Conservation (phyloP, 2,113 vertebrate genomes). For the Suncus etruscus region DNA sequence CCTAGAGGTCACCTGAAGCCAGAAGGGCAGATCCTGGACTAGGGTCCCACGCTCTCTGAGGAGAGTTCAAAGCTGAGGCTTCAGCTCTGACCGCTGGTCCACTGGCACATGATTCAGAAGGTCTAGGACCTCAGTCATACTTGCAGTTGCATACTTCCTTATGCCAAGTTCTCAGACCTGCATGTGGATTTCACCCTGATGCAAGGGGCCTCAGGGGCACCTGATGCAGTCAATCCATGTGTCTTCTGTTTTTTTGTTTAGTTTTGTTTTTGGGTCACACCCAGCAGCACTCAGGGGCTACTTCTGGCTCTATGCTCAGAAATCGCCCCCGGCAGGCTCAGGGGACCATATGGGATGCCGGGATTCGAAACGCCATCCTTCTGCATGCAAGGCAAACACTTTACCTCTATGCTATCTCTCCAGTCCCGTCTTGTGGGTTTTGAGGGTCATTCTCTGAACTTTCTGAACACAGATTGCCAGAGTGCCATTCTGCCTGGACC, state of each 20-base stretch:
- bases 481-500: not conserved
- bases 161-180: not conserved
- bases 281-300: too few relatives aligned
- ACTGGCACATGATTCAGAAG: not conserved
- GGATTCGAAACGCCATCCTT: too few relatives aligned
- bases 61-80: not conserved
- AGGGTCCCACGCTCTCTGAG: not conserved
- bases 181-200: not conserved
- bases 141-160: not conserved
- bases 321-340: too few relatives aligned
- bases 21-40: constrained; percentile 1
- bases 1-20: constrained; percentile 60
- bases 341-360: too few relatives aligned
- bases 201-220: not conserved
- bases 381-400: too few relatives aligned
- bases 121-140: not conserved
- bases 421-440: too few relatives aligned
- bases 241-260: not conserved
- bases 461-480: constrained; percentile 48
- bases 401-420: too few relatives aligned
- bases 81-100: not conserved
- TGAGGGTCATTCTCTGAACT: not conserved
- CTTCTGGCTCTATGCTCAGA: too few relatives aligned
- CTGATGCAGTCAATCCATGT: not conserved
- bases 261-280: too few relatives aligned